Conservation (phyloP, 2,797 vertebrate species). For the Myoxocephalus aenaeus region DNA sequence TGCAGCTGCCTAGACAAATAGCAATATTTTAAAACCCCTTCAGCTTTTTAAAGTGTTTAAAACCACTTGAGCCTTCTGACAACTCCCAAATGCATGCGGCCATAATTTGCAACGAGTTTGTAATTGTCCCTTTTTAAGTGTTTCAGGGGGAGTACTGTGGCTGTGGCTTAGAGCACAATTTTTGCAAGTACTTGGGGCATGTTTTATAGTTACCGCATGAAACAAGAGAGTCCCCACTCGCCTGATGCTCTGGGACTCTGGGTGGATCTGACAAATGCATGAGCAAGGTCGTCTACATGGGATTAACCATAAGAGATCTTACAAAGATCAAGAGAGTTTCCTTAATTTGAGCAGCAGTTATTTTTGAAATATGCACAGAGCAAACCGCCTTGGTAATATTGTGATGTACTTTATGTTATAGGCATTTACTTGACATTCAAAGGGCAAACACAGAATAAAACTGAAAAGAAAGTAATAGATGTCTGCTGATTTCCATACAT, state of each 20-base stretch:
- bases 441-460: not conserved
- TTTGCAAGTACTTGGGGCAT: slow-evolving; percentile 64
- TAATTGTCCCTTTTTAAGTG: slow-evolving; percentile 72
- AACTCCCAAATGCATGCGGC: slow-evolving; percentile 62
- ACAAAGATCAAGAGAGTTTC: slow-evolving; percentile 4
- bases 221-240: slow-evolving; percentile 68
- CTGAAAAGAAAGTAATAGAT: not conserved
- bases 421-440: slow-evolving; percentile 2
- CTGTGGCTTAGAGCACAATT: slow-evolving; percentile 57
- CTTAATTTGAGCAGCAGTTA: not conserved
- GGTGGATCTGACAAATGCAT: slow-evolving; percentile 64
- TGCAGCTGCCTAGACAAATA: slow-evolving; percentile 55
- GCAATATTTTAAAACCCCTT: slow-evolving; percentile 61
- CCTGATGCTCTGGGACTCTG: slow-evolving; percentile 56
- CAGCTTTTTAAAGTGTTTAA: slow-evolving; percentile 58
- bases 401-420: slow-evolving; percentile 2
- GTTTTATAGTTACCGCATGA: slow-evolving; percentile 79
- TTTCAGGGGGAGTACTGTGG: slow-evolving; percentile 56
- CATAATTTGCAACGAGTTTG: slow-evolving; percentile 74
- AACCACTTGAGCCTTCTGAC: slow-evolving; percentile 59
- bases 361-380: slow-evolving; percentile 6
- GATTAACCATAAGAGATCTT: slow-evolving; percentile 30
- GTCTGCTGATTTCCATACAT: not conserved
- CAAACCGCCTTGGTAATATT: not conserved
- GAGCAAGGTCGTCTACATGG: slow-evolving; percentile 31